Conservation (phyloP, 2,797 vertebrate species). For the Hirundo rustica region DNA sequence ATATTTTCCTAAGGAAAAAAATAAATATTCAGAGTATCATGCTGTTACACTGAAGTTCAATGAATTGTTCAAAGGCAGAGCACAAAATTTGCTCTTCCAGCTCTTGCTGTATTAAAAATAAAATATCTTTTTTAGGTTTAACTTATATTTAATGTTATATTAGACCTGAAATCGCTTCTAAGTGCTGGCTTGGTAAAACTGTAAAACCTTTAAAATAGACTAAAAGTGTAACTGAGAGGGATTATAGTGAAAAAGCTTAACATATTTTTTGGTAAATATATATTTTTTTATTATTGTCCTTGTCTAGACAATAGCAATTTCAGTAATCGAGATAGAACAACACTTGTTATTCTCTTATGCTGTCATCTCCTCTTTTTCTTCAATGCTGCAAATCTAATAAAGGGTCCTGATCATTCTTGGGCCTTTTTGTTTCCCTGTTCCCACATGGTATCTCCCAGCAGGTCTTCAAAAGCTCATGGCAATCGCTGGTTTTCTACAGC, state of each 20-base stretch:
- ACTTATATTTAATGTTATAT: background rate
- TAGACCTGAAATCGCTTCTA: background rate
- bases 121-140: background rate
- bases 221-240: background rate
- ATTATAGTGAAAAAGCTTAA: background rate
- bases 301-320: background rate
- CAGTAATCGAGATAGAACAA: background rate
- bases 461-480: background rate
- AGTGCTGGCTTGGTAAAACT: background rate
- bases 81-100: background rate
- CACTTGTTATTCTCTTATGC: background rate
- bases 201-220: background rate
- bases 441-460: background rate
- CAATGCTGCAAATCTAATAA: background rate
- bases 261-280: background rate
- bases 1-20: background rate
- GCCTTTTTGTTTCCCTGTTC: background rate
- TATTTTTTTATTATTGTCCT: background rate
- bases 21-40: background rate
- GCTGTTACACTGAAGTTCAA: constrained; percentile 14
- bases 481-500: background rate
- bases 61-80: background rate
- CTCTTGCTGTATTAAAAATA: background rate
- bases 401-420: background rate
- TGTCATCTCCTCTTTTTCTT: background rate